Evolutionary conservation across 1,140 invertebrate genomes (phyloP), one percentile per base, ranked within the genome.

Genomic region (Drosophila melanica): DNA sequence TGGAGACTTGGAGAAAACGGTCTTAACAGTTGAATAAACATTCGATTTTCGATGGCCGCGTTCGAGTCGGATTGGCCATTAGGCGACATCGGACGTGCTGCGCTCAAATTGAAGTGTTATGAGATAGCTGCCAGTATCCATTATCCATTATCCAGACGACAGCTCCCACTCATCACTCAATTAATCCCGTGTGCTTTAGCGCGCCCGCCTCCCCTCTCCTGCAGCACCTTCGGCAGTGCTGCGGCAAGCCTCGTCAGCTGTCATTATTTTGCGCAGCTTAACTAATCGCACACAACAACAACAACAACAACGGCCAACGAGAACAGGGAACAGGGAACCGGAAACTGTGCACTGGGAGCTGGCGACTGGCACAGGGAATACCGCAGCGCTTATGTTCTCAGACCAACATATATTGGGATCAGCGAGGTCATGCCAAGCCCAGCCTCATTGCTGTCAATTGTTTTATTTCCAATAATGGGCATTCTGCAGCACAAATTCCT

Each of bases 391-490:
- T 97, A 95, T 90, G 94, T 96, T 0, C 94, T 97, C 1, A 72
- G 96, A n/a, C 1, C 80, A 97, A 20, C 97, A 97, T 96, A 92
- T 95, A 9, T 97, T 94, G 82, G 96, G 96, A 95, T 97, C 68
- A 93, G 95, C 9, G 96, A 97, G 92, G 94, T 59, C 94, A 92
- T 97, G 2, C 96, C 96, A 0, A 90, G 97, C 37, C 93, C 97
- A 2, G 97, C 96, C 0, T 94, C 96, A 0, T 93, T 97, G 64
- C 81, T 98, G 16, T 96, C 97, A 0, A 93, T 97, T 44, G 94
- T 97, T 2, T 86, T 97, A 4, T 96, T 97, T 86, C 96, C 97
- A 1, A 85, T 94, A 1, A 93, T 96, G 90, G 95, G 95, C 96
- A 44, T 69, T 94, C 20, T 63, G 37, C 30, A 53, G 37, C 65